Evolutionary conservation across 2,113 vertebrate species (phyloP), one percentile per base, ranked within the genome.

Genomic region (Alethe diademata): DNA sequence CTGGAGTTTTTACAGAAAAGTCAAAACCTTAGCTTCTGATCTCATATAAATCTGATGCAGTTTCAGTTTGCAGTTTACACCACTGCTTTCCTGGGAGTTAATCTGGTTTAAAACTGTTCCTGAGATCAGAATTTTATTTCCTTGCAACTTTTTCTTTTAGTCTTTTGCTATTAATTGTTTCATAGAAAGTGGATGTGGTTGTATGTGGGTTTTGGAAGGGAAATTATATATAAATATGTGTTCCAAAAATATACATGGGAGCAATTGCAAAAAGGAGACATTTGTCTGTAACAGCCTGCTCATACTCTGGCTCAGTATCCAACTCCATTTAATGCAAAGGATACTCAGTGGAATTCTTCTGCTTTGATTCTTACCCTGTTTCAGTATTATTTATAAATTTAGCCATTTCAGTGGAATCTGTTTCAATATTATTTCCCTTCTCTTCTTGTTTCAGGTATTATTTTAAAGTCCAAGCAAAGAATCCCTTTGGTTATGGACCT

Each of bases 381-480:
- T 80, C 56, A 80, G 8, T 61, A 31, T 62, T 92, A 48, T 56
- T 87, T 87, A n/a, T 38, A 50, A 50, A 50, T 53, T 40, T 43
- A 79, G 12, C 8, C 25, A 42, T 60, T 90, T 14, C 23, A 53
- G 10, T 72, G 23, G 14, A 67, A 78, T 85, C 31, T 74, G 7
- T 71, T 92, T 83, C 61, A 66, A 42, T 96, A 89, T 97, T 75
- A 74, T 65, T 88, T 87, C 45, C 13, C 19, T 17, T 85, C 36
- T 93, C 53, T 93, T 93, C 80, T 74, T 43, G 42, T 97, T 98
- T 88, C 97, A 99, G 99, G 95, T 99, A 99, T 97, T 99, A 99
- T 96, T 99, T 99, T 97, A 99, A 98, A 98, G 99, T 99, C 67
- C 99, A 99, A 97, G 99, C 99, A 71, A 99, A 98, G 96, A 99